Percentiles rank a stretch among this genome's conserved stretches.
Conservation (phyloP, 2,797 vertebrate genomes). For the Spinibarbus caldwelli region DNA sequence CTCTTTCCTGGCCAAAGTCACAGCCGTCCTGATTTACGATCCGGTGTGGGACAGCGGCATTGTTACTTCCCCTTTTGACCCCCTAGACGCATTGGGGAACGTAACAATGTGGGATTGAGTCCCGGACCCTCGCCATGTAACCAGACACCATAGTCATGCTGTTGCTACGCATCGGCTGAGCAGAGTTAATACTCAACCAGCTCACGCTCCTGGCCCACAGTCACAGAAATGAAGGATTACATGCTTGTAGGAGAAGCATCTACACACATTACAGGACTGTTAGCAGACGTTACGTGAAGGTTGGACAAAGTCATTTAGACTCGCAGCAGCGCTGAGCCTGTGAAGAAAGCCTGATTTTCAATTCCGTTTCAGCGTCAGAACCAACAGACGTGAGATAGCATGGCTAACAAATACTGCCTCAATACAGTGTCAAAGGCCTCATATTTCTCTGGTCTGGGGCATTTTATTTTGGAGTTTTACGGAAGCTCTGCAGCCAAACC, state of each 20-base stretch:
- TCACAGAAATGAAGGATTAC: constrained; percentile 5
- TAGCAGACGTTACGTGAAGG: background rate
- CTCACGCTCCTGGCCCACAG: background rate
- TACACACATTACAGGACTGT: background rate
- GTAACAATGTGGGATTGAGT: background rate
- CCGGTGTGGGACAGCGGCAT: background rate
- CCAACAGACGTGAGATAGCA: background rate
- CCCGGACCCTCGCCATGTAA: background rate
- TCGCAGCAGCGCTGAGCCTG: background rate
- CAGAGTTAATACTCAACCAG: constrained; percentile 28
- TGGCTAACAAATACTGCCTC: background rate
- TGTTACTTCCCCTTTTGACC: too few relatives aligned
- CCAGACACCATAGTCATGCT: constrained; percentile 14
- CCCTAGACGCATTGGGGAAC: too few relatives aligned
- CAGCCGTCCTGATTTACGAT: constrained; percentile 64
- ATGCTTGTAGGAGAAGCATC: background rate
- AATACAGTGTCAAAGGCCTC: background rate
- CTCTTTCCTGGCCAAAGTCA: constrained; percentile 63
- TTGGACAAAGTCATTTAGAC: background rate
- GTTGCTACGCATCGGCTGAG: constrained; percentile 19
- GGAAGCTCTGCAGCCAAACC: background rate
- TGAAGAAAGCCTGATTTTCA: background rate
- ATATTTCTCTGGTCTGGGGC: background rate
- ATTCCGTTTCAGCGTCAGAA: background rate
- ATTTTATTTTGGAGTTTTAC: background rate